phyloP scores from a whole-genome alignment of 2,888 invertebrate species.

The Apodemia zela region DNA sequence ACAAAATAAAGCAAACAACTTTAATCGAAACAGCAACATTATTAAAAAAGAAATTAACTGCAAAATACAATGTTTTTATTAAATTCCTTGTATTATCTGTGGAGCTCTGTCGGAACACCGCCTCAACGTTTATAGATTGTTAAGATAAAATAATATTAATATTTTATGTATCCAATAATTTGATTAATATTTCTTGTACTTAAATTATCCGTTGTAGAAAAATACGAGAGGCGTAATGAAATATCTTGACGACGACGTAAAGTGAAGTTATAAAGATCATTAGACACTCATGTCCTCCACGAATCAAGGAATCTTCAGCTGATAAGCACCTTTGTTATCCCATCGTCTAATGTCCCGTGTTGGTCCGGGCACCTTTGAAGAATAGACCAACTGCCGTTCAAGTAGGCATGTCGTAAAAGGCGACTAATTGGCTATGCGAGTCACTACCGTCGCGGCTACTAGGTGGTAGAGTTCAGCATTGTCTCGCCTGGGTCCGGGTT shows the following conservation, averaged over 20 bases:
- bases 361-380: too few species aligned
- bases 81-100: conserved; percentile 58
- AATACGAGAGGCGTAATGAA: background rate
- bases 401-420: too few species aligned
- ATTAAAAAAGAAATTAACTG: conserved; percentile 32
- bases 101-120: background rate
- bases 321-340: too few species aligned
- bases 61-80: conserved; percentile 69
- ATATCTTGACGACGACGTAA: background rate
- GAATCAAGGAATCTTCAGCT: too few species aligned
- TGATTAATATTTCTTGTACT: background rate
- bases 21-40: conserved; percentile 22
- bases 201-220: background rate
- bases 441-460: too few species aligned
- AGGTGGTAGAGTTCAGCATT: too few species aligned
- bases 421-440: too few species aligned
- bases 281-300: too few species aligned
- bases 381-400: too few species aligned
- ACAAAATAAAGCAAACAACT: background rate
- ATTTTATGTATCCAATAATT: conserved; percentile 1
- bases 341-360: too few species aligned
- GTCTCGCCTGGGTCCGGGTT: too few species aligned
- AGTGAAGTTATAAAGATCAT: too few species aligned
- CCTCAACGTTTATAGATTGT: background rate
- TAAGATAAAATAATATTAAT: background rate